phyloP scores from a whole-genome alignment of 1,140 invertebrate genomes.

The Eriosoma lanigerum region DNA sequence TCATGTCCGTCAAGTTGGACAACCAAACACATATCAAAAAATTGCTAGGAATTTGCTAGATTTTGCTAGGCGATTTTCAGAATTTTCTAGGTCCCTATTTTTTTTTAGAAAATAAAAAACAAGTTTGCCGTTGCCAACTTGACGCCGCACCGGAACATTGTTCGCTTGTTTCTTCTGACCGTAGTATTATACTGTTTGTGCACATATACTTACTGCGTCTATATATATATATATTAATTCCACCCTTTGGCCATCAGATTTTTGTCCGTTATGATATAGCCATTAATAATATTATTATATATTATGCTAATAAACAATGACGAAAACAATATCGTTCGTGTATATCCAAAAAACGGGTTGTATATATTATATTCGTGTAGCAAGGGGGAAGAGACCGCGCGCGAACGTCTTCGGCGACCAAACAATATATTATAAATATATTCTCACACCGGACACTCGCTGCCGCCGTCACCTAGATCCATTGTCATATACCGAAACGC shows the following conservation, averaged over 20 bases:
- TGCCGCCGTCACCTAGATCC: neutral
- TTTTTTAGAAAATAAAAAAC: no score
- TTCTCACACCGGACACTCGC: conserved; percentile 44
- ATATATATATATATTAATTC: no score
- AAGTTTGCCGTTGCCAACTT: no score
- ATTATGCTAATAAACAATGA: conserved; percentile 35
- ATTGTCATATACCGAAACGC: conserved; percentile 6
- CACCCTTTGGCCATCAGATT: conserved; percentile 15
- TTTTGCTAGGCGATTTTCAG: no score
- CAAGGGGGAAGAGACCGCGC: neutral
- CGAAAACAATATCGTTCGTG: conserved; percentile 28
- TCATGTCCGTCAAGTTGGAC: no score
- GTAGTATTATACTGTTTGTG: no score
- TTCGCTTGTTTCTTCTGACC: neutral
- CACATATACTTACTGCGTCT: no score
- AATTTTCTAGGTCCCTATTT: no score
- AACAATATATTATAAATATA: neutral
- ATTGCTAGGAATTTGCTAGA: no score
- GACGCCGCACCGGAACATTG: no score
- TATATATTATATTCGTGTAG: neutral
- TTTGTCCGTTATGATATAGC: conserved; percentile 42
- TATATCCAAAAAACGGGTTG: no score
- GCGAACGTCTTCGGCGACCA: neutral
- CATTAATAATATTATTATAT: conserved; percentile 37
- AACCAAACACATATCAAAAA: no score